Conservation (phyloP, 2,888 invertebrate species). For the Entomobrya proxima region DNA sequence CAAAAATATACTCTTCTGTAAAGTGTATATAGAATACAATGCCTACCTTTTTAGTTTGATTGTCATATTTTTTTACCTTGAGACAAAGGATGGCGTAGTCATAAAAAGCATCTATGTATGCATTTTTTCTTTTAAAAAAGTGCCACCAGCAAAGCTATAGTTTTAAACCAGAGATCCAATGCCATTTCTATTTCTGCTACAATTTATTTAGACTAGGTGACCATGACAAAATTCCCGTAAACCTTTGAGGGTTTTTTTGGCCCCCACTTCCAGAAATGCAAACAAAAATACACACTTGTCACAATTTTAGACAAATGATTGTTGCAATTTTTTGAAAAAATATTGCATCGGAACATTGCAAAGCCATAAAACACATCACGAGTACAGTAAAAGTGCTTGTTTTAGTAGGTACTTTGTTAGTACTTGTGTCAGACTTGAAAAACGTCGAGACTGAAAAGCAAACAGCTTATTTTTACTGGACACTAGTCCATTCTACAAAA, state of each 20-base stretch:
- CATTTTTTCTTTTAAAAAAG: background rate
- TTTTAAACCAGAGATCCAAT: background rate
- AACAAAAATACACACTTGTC: background rate
- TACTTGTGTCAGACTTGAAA: no score
- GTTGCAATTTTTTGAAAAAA: constrained; percentile 14
- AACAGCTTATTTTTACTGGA: no score
- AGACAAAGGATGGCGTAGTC: constrained; percentile 5
- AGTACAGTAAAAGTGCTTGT: no score
- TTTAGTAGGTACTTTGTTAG: no score
- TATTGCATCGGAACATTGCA: no score
- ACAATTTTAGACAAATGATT: background rate
- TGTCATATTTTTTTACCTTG: constrained; percentile 13
- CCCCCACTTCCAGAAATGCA: background rate
- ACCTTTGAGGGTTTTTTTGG: background rate
- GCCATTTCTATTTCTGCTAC: background rate
- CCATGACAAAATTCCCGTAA: constrained; percentile 49
- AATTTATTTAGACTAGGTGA: constrained; percentile 16
- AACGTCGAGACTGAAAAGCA: no score
- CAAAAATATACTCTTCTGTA: background rate
- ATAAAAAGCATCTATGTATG: background rate
- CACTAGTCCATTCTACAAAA: no score
- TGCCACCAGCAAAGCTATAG: background rate
- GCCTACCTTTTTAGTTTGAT: background rate
- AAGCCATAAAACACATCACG: no score
- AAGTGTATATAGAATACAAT: background rate